Evolutionary conservation across 2,113 vertebrate species (phyloP), one percentile per base, ranked within the genome.

Genomic region (Suricata suricatta): DNA sequence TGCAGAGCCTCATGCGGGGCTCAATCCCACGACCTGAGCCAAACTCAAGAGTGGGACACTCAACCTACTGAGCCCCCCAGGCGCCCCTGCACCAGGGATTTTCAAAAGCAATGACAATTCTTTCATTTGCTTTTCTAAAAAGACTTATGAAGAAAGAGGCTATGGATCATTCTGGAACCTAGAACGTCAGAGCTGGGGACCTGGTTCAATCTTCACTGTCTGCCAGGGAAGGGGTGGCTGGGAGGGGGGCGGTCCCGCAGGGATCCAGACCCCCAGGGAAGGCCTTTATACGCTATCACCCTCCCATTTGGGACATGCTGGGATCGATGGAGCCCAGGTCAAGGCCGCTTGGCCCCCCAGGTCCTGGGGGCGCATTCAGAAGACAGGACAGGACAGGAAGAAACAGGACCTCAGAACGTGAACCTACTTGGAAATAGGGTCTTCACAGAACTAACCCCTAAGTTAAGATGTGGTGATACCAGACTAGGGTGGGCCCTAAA

Each of bases 201-300:
- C 8, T 5, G 31, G 74, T n/a, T 60, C 21, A 60, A 7, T 29
- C 47, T 29, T 44, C 33, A 1, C 17, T 25, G 47, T 8, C 31
- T 7, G 4, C 29, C 3, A 3, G 41, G 90, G 63, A 41, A 17
- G 11, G 0, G 1, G 16, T 6, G 80, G 29, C 74, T 29, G 6
- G 33, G 27, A 5, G 35, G 11, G 15, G 14, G 64, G 33, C 10
- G 23, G 50, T 35, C 69, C 66, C 8, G 4, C 14, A 0, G 16
- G 44, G 66, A 44, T 71, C 29, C 29, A 0, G 85, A 12, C 19
- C 7, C 52, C 41, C 0, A 0, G 17, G 0, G 14, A 29, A 7
- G 63, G 31, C 35, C 85, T 16, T 47, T 7, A 0, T 0, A 14
- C 0, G 0, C 17, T 21, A 16, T 12, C 2, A 14, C 21, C 0